Conservation (phyloP, 1,140 invertebrate genomes). For the Polypedilum vanderplanki region DNA sequence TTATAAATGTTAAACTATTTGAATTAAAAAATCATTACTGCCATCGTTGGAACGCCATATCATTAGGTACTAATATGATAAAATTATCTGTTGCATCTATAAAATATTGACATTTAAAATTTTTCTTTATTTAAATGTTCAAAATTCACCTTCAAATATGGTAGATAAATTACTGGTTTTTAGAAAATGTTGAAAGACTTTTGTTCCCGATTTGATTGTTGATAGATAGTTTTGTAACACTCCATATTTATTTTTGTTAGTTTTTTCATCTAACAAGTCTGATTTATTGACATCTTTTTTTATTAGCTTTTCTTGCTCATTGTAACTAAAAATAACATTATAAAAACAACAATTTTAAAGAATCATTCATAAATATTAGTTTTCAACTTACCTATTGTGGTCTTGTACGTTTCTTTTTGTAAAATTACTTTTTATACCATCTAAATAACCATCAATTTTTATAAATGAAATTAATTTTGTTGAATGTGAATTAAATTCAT, state of each 20-base stretch:
- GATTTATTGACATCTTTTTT: slow-evolving; percentile 42
- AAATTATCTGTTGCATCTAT: slow-evolving; percentile 49
- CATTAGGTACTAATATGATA: slow-evolving; percentile 55
- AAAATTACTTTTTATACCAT: slow-evolving; percentile 42
- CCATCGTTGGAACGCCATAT: slow-evolving; percentile 58
- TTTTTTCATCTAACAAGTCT: slow-evolving; percentile 33
- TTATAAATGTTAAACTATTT: no score
- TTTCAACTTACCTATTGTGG: slow-evolving; percentile 43
- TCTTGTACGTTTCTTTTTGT: slow-evolving; percentile 45
- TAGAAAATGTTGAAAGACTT: slow-evolving; percentile 58
- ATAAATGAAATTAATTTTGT: slow-evolving; percentile 32
- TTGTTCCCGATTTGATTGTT: slow-evolving; percentile 53
- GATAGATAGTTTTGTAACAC: slow-evolving; percentile 52
- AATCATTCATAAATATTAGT: slow-evolving; percentile 32
- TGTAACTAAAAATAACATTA: slow-evolving; percentile 36
- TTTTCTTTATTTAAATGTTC: no score
- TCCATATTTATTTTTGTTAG: slow-evolving; percentile 48
- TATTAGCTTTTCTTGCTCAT: slow-evolving; percentile 42
- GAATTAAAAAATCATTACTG: no score
- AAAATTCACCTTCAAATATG: slow-evolving; percentile 51
- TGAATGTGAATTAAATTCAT: slow-evolving; percentile 41
- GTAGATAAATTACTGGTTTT: slow-evolving; percentile 52
- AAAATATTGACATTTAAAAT: slow-evolving; percentile 28
- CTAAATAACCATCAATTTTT: slow-evolving; percentile 43
- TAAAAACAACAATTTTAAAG: not conserved